phyloP scores from a whole-genome alignment of 2,797 vertebrate genomes.

The Ctenosaura bakeri region DNA sequence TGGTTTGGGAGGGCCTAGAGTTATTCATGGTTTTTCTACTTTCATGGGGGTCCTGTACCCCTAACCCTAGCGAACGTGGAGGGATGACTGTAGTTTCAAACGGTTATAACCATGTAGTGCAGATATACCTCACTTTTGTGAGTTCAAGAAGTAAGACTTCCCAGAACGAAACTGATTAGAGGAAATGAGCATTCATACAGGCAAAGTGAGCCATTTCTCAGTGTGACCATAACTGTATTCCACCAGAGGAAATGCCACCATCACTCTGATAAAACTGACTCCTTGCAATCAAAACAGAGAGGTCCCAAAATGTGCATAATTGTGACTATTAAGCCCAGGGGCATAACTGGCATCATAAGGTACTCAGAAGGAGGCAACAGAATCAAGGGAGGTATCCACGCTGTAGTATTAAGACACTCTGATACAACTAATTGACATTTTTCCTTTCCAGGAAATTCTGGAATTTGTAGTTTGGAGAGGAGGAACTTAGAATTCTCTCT shows the following conservation, averaged over 20 bases:
- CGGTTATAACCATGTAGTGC: no score
- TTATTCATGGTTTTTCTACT: no score
- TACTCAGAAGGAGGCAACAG: neutral
- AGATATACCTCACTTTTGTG: neutral
- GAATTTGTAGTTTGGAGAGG: no score
- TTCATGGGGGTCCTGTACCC: no score
- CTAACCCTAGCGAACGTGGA: no score
- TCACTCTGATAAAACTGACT: neutral
- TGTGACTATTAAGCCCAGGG: neutral
- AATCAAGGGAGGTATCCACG: neutral
- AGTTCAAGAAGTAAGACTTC: neutral
- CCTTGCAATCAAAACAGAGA: neutral
- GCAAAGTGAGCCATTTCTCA: neutral
- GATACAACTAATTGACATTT: no score
- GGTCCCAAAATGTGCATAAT: neutral
- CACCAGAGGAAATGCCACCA: neutral
- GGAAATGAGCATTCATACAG: no score
- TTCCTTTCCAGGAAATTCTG: no score
- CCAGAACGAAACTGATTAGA: neutral
- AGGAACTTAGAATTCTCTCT: no score
- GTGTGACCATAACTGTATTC: neutral
- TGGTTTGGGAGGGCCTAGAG: no score
- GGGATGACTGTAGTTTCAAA: no score
- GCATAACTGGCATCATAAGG: neutral
- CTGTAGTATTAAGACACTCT: no score